Percentiles rank a stretch among this genome's conserved stretches.
Evolutionary conservation across 2,113 vertebrate genomes (phyloP).

Genomic region (Carettochelys insculpta): DNA sequence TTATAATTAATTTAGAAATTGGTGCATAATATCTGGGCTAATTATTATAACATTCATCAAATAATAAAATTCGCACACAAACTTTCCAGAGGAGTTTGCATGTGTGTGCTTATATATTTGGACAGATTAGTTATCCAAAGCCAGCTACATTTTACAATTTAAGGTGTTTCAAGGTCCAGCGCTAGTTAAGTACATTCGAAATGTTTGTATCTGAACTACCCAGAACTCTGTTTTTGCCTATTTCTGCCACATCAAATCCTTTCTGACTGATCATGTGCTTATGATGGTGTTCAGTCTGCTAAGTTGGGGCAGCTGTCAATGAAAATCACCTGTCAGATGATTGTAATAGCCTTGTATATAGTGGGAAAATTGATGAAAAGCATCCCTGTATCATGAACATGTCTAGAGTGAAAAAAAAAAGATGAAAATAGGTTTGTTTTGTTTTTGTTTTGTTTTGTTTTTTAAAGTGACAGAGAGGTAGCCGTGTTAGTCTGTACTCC

Average conservation of each 20-base stretch:
- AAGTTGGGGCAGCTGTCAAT: background rate
- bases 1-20: background rate
- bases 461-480: no score
- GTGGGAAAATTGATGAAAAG: background rate
- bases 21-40: background rate
- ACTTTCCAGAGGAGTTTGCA: background rate
- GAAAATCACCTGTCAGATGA: rapidly evolving
- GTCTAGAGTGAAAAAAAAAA: rapidly evolving
- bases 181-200: no score
- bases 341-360: rapidly evolving
- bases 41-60: background rate
- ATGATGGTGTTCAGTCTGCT: background rate
- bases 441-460: no score
- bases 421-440: background rate
- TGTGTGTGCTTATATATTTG: background rate
- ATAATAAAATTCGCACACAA: background rate
- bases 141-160: background rate
- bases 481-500: no score
- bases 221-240: background rate
- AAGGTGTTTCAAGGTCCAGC: background rate
- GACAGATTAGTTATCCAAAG: background rate
- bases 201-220: background rate
- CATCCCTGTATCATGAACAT: background rate
- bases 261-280: background rate
- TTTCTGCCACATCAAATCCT: background rate